Evolutionary conservation across 2,113 vertebrate genomes (phyloP).

Genomic region (Campylomormyrus numenius): DNA sequence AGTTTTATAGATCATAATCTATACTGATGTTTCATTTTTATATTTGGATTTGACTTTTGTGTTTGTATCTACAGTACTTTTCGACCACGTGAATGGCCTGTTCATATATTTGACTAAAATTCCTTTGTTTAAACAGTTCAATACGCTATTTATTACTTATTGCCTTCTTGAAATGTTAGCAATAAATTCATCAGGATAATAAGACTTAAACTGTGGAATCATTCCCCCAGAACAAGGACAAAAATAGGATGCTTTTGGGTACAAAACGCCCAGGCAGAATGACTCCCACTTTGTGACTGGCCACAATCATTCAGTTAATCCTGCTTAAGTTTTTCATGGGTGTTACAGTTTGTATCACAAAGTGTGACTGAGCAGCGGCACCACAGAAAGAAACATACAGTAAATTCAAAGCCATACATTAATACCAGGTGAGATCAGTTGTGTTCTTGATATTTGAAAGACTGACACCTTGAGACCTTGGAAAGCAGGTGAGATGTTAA

Average conservation of each 20-base stretch:
- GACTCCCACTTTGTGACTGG: not conserved
- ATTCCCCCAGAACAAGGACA: not conserved
- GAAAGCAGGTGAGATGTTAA: not conserved
- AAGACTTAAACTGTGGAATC: not conserved
- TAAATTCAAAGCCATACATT: not conserved
- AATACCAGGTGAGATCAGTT: not conserved
- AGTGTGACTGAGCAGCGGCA: not conserved
- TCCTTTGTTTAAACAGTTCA: not conserved
- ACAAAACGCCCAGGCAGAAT: not conserved
- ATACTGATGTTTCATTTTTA: no score
- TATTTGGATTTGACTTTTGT: not conserved
- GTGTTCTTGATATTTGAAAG: not conserved
- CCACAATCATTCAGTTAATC: not conserved
- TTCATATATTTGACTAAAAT: not conserved
- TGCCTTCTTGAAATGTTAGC: not conserved
- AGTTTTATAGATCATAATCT: no score
- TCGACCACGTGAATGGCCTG: not conserved
- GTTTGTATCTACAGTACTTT: not conserved
- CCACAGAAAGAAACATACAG: not conserved
- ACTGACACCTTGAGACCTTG: not conserved
- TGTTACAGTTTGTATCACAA: not conserved
- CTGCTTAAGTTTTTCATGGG: not conserved
- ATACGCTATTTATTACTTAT: not conserved
- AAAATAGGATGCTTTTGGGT: not conserved
- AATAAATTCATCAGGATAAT: not conserved